Base-by-base conservation (phyloP, 2,888 invertebrate species). In the Orchestes rusci region DNA sequence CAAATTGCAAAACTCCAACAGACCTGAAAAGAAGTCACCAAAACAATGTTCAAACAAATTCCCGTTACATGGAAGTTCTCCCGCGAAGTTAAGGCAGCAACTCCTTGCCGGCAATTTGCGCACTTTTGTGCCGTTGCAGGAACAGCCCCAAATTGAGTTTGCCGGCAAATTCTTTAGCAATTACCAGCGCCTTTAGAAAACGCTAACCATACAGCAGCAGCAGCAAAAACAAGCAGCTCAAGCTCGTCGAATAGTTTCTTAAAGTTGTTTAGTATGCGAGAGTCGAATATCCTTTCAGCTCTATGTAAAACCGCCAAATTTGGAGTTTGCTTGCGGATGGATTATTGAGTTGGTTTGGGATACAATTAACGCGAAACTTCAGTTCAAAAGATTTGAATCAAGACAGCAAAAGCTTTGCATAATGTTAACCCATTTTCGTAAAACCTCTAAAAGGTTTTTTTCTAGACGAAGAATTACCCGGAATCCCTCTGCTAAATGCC, bases 101-200 rank as follows among this genome's bases (percentile, higher is more conserved):
- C n/a, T 36, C 35, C 39, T 34, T 27, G 5, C 16, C 42, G 37
- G 16, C 34, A 49, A 49, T 45, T 49, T 45, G 45, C 45, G 34
- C 45, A 45, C 49, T 49, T 49, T 49, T 45, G 42, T 45, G 32
- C 49, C 42, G 49, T 45, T 45, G 35, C n/a, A n/a, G n/a, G n/a
- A n/a, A n/a, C n/a, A n/a, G n/a, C n/a, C 35, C 34, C 42, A 45
- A 49, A 49, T 49, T 45, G 39, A 49, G 49, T 49, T 45, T 49
- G 41, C 49, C 42, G 39, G 49, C 49, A 45, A 49, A 49, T 48
- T 48, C 48, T 44, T 48, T 41, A 37, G 44, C 48, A 48, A 48
- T 49, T 49, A 49, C 49, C 41, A 42, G 35, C 45, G 48, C 48
- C 42, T 47, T 47, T 43, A 38, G 47, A 47, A 44, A 48, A 45